Evolutionary conservation across 2,113 vertebrate species (phyloP), one percentile per base, ranked within the genome.

Genomic region (Carettochelys insculpta): DNA sequence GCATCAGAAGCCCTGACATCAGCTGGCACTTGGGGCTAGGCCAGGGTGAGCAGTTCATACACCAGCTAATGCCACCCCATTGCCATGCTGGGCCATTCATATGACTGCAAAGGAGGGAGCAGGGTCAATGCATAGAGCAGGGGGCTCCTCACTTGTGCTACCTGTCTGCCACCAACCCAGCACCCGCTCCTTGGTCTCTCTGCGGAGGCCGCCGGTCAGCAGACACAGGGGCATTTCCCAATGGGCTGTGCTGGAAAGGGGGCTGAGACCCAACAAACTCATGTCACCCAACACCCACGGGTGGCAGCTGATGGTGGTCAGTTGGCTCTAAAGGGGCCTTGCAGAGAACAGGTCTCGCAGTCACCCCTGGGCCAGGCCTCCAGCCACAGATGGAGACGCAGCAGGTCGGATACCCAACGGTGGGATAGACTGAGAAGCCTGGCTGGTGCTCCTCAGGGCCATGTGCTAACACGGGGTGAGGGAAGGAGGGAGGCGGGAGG

Each of bases 401-500:
- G n/a, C 9, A 16, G 61, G 34, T 11, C 34, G 8, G 61, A 22
- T 9, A 19, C 9, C 3, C 17, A n/a, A 5, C 1, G 34, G 34
- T 9, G 17, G 34, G 34, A n/a, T 38, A 20, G 61, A 11, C 22
- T 20, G 5, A 27, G 25, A 56, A n/a, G 16, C 71, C 41, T 19
- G 3, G 71, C 34, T 41, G 24, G 27, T 5, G 38, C 12, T 4
- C 12, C 71, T 75, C 56, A 25, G n/a, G 76, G n/a, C 76, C 29
- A 19, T 22, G 54, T 16, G 8, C 20, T 47, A 83, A 73, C 77
- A 11, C 2, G 2, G 11, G 53, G n/a, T 20, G 75, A 4, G 43
- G 38, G 22, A 9, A 43, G 17, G 4, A 8, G 58, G 29, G 0
- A 20, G 25, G 2, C 0, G 3, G 54, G 61, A 3, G 12, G 8